Conservation (phyloP, 2,888 invertebrate genomes). For the Drosophila paramelanica region DNA sequence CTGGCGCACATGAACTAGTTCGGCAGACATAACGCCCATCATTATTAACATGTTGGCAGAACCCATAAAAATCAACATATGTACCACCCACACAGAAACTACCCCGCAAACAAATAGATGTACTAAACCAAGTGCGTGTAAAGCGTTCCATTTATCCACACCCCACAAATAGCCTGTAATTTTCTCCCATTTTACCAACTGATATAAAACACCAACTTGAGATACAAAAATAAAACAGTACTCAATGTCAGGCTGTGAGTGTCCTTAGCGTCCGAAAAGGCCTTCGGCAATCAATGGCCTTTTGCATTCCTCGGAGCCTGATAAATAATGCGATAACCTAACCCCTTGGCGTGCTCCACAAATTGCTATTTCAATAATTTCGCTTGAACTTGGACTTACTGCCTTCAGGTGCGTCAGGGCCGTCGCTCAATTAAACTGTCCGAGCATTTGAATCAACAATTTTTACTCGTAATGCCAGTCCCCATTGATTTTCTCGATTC, state of each 20-base stretch:
- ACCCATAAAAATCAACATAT: conserved; percentile 30
- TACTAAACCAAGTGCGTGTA: conserved; percentile 4
- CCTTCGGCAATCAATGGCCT: conserved; percentile 43
- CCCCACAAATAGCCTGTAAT: background rate
- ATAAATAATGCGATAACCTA: conserved; percentile 33
- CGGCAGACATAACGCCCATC: background rate
- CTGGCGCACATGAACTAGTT: background rate
- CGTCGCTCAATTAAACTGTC: conserved; percentile 23
- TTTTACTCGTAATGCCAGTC: conserved; percentile 5
- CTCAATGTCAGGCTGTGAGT: conserved; percentile 25
- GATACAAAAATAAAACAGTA: conserved; percentile 5
- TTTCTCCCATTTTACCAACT: background rate
- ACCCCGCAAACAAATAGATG: background rate
- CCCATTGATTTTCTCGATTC: conserved; percentile 43
- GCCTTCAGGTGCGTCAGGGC: conserved; percentile 15
- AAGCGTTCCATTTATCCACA: conserved; percentile 26
- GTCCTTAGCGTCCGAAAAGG: conserved; percentile 23
- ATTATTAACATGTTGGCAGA: conserved; percentile 15
- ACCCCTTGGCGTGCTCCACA: conserved; percentile 10
- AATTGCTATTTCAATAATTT: conserved; percentile 60
- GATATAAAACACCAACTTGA: conserved; percentile 1
- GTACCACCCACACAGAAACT: conserved; percentile 3
- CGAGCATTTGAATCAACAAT: conserved; percentile 34
- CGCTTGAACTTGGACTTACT: conserved; percentile 36
- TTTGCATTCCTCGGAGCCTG: conserved; percentile 40